Evolutionary conservation across 2,113 vertebrate genomes (phyloP).

Genomic region (Semicossyphus pulcher): DNA sequence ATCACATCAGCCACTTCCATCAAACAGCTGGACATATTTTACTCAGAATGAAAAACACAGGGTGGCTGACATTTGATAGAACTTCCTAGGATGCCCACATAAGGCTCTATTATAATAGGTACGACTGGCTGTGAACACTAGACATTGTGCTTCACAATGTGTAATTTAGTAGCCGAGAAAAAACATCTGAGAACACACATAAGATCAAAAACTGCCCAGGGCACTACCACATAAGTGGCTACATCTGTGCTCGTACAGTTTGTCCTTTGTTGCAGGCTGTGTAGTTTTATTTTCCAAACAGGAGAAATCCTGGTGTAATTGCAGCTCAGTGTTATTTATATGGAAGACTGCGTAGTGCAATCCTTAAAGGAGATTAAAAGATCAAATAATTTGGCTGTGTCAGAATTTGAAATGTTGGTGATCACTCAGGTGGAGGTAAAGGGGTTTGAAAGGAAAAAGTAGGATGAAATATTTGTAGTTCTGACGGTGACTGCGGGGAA

Average conservation of each 20-base stretch:
- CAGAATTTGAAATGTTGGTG: conserved; percentile 15
- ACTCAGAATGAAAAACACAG: conserved; percentile 20
- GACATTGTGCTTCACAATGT: background rate
- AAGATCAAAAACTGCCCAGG: background rate
- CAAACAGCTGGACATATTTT: conserved; percentile 59
- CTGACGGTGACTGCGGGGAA: background rate
- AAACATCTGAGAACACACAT: background rate
- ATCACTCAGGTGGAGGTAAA: conserved; percentile 55
- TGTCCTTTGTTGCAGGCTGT: background rate
- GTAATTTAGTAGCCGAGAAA: background rate
- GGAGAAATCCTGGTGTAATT: conserved; percentile 32
- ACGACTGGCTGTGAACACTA: conserved; percentile 2
- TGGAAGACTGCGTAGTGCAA: conserved; percentile 24
- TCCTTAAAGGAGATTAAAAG: conserved; percentile 67
- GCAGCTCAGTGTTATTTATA: conserved; percentile 48
- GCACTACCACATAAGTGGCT: background rate
- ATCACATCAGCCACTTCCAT: conserved; percentile 52
- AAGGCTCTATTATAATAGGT: background rate
- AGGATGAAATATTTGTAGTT: conserved; percentile 8
- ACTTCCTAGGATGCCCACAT: background rate
- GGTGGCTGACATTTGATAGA: conserved; percentile 11
- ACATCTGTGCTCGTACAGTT: background rate
- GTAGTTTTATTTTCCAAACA: background rate
- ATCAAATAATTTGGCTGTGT: conserved; percentile 55
- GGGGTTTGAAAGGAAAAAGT: background rate